A percentile compares a stretch with the other conserved stretches of the same genome.
These are phyloP conservation scores for Melolontha melolontha DNA, from an alignment of 2,888 invertebrate genomes.

Conservation along the genomic window DNA sequence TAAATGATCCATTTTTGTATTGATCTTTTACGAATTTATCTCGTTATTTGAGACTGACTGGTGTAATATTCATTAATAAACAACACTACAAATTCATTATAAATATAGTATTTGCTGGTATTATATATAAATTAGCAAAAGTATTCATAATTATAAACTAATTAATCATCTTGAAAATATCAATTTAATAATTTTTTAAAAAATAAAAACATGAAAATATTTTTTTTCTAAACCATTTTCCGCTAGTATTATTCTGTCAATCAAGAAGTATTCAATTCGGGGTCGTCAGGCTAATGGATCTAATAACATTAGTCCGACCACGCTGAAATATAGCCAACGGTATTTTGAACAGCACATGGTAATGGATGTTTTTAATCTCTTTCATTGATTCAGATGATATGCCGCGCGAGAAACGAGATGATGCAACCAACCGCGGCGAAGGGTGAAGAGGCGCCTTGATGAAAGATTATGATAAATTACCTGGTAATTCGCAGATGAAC, in stretches of 20 bases:
- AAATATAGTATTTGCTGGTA: too few species aligned
- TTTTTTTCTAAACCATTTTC: background rate
- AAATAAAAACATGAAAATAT: too few species aligned
- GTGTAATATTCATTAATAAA: too few species aligned
- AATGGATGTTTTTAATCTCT: conserved; percentile 37
- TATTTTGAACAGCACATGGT: conserved; percentile 7
- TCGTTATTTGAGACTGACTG: too few species aligned
- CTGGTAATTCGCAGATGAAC: conserved; percentile 84
- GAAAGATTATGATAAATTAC: conserved; percentile 63
- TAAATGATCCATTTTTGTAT: too few species aligned
- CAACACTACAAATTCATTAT: too few species aligned
- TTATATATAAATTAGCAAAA: too few species aligned
- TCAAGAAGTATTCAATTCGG: conserved; percentile 1
- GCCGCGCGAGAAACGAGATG: background rate
- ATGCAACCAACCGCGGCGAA: background rate
- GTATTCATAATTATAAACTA: too few species aligned
- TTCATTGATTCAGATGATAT: conserved; percentile 19
- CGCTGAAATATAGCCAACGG: background rate
- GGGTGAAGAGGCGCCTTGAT: conserved; percentile 2
- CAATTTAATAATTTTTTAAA: too few species aligned
- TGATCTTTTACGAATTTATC: too few species aligned
- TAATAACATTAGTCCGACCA: background rate
- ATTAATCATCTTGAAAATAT: too few species aligned
- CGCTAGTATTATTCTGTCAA: conserved; percentile 6
- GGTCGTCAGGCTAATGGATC: background rate